phyloP scores from a whole-genome alignment of 53 echinoderm and acorn worm genomes.

The Paelopatides confundens region DNA sequence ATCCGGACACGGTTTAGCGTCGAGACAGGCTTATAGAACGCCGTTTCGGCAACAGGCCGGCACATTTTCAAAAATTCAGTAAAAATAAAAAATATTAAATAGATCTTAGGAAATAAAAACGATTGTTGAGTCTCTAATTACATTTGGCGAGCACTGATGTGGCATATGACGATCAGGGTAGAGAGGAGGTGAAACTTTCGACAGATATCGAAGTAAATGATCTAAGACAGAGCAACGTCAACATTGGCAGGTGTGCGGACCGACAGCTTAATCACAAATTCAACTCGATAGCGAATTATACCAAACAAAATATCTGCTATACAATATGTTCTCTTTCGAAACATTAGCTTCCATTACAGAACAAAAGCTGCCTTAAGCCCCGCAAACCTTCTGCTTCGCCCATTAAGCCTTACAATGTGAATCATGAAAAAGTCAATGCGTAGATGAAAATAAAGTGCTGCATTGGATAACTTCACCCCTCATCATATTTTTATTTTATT shows the following conservation, averaged over 20 bases:
- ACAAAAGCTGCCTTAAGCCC: slow-evolving; percentile 30
- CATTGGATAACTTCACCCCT: neutral
- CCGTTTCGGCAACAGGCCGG: slow-evolving; percentile 41
- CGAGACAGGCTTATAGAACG: slow-evolving; percentile 26
- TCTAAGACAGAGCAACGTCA: neutral
- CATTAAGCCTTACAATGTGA: slow-evolving; percentile 6
- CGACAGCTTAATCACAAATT: slow-evolving; percentile 8
- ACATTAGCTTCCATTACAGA: slow-evolving; percentile 21
- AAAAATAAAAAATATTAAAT: slow-evolving; percentile 17
- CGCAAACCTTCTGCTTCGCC: slow-evolving; percentile 38
- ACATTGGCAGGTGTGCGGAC: slow-evolving; percentile 21
- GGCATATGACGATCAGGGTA: slow-evolving; percentile 4
- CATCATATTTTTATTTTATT: neutral
- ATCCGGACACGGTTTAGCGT: neutral
- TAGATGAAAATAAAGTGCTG: neutral
- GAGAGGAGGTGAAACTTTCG: neutral
- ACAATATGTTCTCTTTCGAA: slow-evolving; percentile 41
- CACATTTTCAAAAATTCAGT: slow-evolving; percentile 47
- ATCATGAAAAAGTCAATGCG: neutral
- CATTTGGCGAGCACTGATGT: slow-evolving; percentile 31
- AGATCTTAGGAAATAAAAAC: slow-evolving; percentile 22
- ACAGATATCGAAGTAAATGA: neutral
- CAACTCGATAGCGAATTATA: slow-evolving; percentile 1
- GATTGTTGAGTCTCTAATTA: slow-evolving; percentile 26
- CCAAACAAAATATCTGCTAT: neutral